These are phyloP conservation scores for Trachurus trachurus DNA, from an alignment of 2,797 vertebrate genomes.

Conservation along the genomic window DNA sequence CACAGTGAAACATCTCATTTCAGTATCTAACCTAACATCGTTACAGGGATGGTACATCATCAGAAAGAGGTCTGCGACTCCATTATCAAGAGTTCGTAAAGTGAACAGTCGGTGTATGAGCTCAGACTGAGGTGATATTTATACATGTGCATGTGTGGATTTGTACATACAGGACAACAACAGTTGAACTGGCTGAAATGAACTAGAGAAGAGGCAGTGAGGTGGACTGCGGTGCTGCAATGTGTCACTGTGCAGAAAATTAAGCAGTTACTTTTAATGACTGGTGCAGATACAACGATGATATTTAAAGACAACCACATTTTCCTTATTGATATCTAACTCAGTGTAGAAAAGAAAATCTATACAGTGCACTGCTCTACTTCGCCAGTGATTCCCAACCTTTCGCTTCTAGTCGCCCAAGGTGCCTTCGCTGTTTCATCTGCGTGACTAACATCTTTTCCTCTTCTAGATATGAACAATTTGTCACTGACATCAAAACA, in stretches of 20 bases:
- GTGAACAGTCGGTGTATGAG: conserved; percentile 18
- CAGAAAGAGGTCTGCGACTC: conserved; percentile 21
- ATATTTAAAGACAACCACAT: conserved; percentile 45
- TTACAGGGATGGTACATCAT: conserved; percentile 22
- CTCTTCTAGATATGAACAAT: conserved; percentile 7
- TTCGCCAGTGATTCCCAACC: conserved; percentile 18
- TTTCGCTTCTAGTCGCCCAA: background rate
- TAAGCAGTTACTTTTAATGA: conserved; percentile 19
- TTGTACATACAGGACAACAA: conserved; percentile 31
- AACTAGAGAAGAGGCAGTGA: conserved; percentile 19
- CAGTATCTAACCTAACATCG: conserved; percentile 40
- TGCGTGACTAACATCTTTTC: background rate
- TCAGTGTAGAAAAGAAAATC: conserved; percentile 31
- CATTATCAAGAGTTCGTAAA: conserved; percentile 11
- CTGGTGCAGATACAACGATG: conserved; percentile 33
- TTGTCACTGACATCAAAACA: background rate
- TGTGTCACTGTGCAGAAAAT: conserved; percentile 20
- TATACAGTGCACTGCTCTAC: conserved; percentile 12
- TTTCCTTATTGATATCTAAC: conserved; percentile 12
- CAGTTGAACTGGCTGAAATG: background rate
- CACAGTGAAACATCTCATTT: conserved; percentile 69
- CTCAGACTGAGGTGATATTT: conserved; percentile 26
- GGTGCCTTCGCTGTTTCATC: background rate
- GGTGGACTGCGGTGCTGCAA: conserved; percentile 7
- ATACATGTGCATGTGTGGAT: conserved; percentile 8